phyloP scores from a whole-genome alignment of 2,113 vertebrate species.

The Stigmatopora argus region DNA sequence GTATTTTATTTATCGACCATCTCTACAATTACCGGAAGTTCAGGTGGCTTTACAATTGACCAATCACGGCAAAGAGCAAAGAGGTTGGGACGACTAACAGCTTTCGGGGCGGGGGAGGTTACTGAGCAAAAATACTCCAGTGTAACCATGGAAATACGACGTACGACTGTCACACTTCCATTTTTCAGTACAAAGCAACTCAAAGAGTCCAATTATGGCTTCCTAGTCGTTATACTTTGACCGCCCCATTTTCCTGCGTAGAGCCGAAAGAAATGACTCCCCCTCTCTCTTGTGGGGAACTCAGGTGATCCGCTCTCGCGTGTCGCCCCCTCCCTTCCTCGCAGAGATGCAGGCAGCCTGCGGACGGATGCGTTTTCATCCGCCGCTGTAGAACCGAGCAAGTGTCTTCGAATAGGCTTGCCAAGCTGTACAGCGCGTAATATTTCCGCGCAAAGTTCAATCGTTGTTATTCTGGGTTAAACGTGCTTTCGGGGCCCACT shows the following conservation, averaged over 20 bases:
- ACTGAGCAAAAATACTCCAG: neutral
- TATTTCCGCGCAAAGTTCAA: neutral
- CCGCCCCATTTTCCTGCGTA: neutral
- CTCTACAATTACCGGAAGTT: neutral
- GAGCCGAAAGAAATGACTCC: neutral
- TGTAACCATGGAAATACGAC: neutral
- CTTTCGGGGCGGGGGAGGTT: neutral
- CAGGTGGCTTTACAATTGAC: constrained; percentile 2
- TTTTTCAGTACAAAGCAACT: neutral
- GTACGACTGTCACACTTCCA: neutral
- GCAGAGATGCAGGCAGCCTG: constrained; percentile 54
- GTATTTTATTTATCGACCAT: neutral
- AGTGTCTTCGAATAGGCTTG: constrained; percentile 23
- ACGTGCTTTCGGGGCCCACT: neutral
- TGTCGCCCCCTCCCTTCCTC: constrained; percentile 44
- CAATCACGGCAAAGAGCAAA: constrained; percentile 20
- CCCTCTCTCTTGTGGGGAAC: constrained; percentile 23
- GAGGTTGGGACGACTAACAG: constrained; percentile 22
- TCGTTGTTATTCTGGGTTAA: neutral
- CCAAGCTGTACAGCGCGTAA: neutral
- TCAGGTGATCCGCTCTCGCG: constrained; percentile 56
- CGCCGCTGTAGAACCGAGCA: constrained; percentile 26
- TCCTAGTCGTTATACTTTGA: neutral
- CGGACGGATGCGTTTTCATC: constrained; percentile 47
- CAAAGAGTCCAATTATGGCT: neutral